Conservation (phyloP, 2,888 invertebrate species). For the Ichneumon xanthorius region DNA sequence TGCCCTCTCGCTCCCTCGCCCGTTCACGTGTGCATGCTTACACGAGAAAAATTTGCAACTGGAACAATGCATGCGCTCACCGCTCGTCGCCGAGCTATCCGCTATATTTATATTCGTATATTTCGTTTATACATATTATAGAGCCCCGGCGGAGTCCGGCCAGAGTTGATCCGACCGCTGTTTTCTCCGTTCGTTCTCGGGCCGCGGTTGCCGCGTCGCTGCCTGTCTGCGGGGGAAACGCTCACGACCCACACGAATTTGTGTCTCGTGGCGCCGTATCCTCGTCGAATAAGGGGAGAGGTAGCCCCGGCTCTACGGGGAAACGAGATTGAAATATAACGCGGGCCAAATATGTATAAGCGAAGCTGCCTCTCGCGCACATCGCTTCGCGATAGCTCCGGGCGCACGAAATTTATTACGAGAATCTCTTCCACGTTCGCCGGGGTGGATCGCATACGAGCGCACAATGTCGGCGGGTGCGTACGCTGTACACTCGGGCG, state of each 20-base stretch:
- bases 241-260: slow-evolving; percentile 81
- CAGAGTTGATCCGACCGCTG: neutral
- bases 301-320: slow-evolving; percentile 39
- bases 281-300: slow-evolving; percentile 56
- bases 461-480: neutral
- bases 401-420: slow-evolving; percentile 67
- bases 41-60: slow-evolving; percentile 83
- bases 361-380: slow-evolving; percentile 55
- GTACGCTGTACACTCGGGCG: neutral
- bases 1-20: slow-evolving; percentile 25
- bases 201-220: slow-evolving; percentile 34
- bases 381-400: slow-evolving; percentile 12
- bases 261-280: slow-evolving; percentile 81
- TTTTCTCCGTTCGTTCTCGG: neutral
- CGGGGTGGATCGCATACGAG: slow-evolving; percentile 5
- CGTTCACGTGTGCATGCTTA: slow-evolving; percentile 70
- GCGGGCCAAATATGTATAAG: slow-evolving; percentile 79
- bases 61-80: slow-evolving; percentile 80
- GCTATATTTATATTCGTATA: slow-evolving; percentile 46
- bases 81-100: slow-evolving; percentile 47
- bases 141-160: slow-evolving; percentile 11
- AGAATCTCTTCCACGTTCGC: neutral
- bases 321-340: slow-evolving; percentile 83
- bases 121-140: slow-evolving; percentile 19
- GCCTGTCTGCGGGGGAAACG: slow-evolving; percentile 71